Evolutionary conservation across 1,140 invertebrate species (phyloP), one percentile per base, ranked within the genome.

Genomic region (Meteorus sp.): DNA sequence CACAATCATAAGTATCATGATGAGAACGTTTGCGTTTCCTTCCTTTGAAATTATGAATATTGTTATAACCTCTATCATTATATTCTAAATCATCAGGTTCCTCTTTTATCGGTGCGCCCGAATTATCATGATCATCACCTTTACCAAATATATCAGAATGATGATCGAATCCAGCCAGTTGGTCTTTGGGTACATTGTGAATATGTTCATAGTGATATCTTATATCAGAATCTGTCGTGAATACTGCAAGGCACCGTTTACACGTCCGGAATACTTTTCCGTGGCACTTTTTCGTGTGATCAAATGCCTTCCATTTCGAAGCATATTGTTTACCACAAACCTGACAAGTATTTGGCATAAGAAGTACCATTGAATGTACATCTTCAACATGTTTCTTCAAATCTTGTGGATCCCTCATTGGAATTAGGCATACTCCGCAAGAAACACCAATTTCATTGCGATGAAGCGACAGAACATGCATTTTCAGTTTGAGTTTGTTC

Each of bases 241-340:
- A 86, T 4, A 86, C 81, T 27, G 83, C 81, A 17, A 85, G 68
- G 67, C 85, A 86, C 4, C 82, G 79, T 65, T 84, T 85, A 58
- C 85, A 86, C 1, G 83, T 83, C 22, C 77, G 78, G 51, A 85
- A 85, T 13, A 83, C 82, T 50, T 82, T 77, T 0, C 84, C 83
- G 56, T 86, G 85, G 29, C 81, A 83, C 56, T 85, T 85, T 56
- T 84, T 84, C n/a, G 85, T 78, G 60, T 86, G 85, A 63, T 85
- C 84, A 13, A 83, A 82, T 0, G 84, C 83, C 64, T 86, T 86
- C 80, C 83, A 84, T 47, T 84, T 84, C 0, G 80, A 83, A 0
- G 83, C 82, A 54, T 85, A 85, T 43, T 83, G 82, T 65, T 85
- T 85, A 0, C 83, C 85, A 61, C 85, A 86, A 2, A 86, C 81